Evolutionary conservation across 2,888 invertebrate genomes (phyloP), one percentile per base, ranked within the genome.

Genomic region (Stegana nigrithorax): DNA sequence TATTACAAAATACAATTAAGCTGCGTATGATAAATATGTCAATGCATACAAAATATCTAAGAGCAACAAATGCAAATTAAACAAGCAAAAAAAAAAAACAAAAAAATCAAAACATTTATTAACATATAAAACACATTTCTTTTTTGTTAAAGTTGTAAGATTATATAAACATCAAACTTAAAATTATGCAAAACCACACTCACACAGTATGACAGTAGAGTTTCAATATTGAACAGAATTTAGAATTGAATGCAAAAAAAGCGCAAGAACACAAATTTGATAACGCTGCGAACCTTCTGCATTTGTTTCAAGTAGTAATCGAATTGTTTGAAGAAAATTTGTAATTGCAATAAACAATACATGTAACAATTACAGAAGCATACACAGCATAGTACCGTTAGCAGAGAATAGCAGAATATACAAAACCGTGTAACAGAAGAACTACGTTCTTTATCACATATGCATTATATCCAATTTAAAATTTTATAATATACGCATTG

Each of bases 221-320:
- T 5, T 12, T 5, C 47, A 47, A 21, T 44, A n/a, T n/a, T n/a
- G 44, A 44, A 44, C n/a, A 47, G n/a, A 32, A 12, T 32, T 32
- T 32, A 12, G 32, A 59, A 21, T 58, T 45, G 27, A 19, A 36
- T 39, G 17, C 23, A 47, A 59, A 25, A 32, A 19, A 39, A 47
- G n/a, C 10, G 23, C 2, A n/a, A n/a, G 17, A 14, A 51, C 1
- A 17, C 12, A 25, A n/a, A 55, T 12, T 12, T 12, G 27, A n/a
- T 51, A 60, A 32, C 62, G n/a, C n/a, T n/a, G n/a, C n/a, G n/a
- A n/a, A n/a, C n/a, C n/a, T n/a, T n/a, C 62, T 60, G 72, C 70
- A 69, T 65, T 65, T 60, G 36, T 69, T 53, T 25, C 57, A 72
- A 61, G 69, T 55, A 68, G 64, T 39, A 63, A 19, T 10, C 47